Base-by-base conservation (phyloP, 2,888 invertebrate genomes). In the Dryobota labecula region DNA sequence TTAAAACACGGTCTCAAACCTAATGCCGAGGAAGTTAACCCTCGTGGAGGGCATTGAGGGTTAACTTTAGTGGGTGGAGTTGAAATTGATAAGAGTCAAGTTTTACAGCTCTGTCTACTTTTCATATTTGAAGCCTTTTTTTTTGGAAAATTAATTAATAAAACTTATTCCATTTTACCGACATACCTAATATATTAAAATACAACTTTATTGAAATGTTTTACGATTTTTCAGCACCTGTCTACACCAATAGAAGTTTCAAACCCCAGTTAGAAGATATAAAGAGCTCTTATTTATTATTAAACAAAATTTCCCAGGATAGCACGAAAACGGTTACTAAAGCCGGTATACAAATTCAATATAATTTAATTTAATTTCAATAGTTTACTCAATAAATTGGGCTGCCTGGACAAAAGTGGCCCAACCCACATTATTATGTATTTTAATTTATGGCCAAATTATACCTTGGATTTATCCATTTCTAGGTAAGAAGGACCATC, bases 221-320 rank as follows among this genome's bases (percentile, higher is more conserved):
- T 63, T 74, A 74, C 62, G 54, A 73, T 58, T 80, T 91, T 91
- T 67, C 87, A 94, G 94, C 87, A 49, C 72, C 78, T 15, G 85
- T 82, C 63, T 86, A 68, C 70, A 63, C 71, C 56, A 88, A 79
- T 27, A 87, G 80, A 88, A 88, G 85, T 79, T 95, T 91, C 74
- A 94, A 91, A 73, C 94, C 95, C 0, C 91, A 93, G 77, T 84
- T 95, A 54, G 94, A 95, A 85, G 94, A 95, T 54, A 95, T 95
- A 70, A 91, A 94, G 82, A 95, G 95, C 83, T 95, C 95, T 53
- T 90, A 86, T 83, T 81, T 94, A 67, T 83, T 95, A 62, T 70
- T 95, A 67, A 92, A 92, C 75, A 87, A 87, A 87, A 63, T 81
- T 78, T 68, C 43, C 53, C 70, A 72, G 64, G 68, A 78, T 38